Evolutionary conservation across 2,888 invertebrate species (phyloP), one percentile per base, ranked within the genome.

Genomic region (Andrena chrysosceles): DNA sequence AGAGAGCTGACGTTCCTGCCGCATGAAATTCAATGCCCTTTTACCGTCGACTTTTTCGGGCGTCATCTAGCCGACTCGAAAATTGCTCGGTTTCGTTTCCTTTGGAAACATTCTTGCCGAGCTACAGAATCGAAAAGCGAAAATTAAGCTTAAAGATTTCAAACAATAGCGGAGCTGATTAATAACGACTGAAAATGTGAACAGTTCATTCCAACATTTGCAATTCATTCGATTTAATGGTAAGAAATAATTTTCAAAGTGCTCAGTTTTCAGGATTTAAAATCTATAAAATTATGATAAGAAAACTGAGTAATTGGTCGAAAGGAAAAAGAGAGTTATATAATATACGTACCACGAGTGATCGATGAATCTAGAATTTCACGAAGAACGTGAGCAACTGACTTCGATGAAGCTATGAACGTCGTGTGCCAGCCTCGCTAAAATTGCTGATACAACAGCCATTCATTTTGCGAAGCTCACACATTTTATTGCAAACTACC

Each of bases 371-470:
- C 79, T 68, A 79, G 68, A 74, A 76, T 81, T 66, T 84, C 78
- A 52, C 66, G 67, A 70, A 77, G 85, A 86, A 73, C 75, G 63
- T 73, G 78, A 56, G 29, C 78, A 49, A 81, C 82, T 81, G 84
- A 59, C 79, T 86, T 86, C 81, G 81, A 67, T 78, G 71, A 71
- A 81, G 76, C 77, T 67, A 77, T 72, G 85, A 81, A 86, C 83
- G 85, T 56, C 73, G 77, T 81, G 78, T 71, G 56, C 56, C 23
- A 75, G 79, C 83, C 85, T 73, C 60, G 81, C 29, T 69, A 71
- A 89, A 91, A 91, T 91, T 80, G 91, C 91, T 92, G 91, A 91
- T 91, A 85, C 87, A 83, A 88, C 90, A 83, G 82, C 87, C 85
- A 88, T 89, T 86, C 83, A 84, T 91, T 90, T 87, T 90, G 90